Conservation (phyloP, 2,888 invertebrate genomes). For the Diaprepes abbreviatus region DNA sequence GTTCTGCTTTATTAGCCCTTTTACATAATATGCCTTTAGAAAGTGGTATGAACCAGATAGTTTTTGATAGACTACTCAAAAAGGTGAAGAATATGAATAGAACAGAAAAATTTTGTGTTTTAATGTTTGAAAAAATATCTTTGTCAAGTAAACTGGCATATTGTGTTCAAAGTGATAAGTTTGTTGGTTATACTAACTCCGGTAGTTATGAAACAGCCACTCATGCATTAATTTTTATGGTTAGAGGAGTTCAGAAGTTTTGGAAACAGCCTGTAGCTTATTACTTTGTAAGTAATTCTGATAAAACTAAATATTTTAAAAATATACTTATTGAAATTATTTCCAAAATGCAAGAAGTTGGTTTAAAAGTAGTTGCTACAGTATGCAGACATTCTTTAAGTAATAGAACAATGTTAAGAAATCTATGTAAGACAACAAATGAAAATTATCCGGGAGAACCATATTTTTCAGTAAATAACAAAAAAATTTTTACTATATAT, state of each 20-base stretch:
- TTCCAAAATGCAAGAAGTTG: not conserved
- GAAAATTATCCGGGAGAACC: not conserved
- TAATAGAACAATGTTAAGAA: not conserved
- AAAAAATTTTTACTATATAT: not conserved
- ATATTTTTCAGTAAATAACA: not conserved
- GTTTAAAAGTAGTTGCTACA: not conserved
- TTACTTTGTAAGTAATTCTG: not conserved
- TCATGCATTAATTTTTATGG: slow-evolving; percentile 9
- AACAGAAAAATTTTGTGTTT: not conserved
- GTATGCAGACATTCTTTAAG: not conserved
- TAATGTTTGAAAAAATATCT: not conserved
- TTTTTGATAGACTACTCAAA: not conserved
- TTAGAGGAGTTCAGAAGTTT: not conserved
- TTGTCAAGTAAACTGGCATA: not conserved
- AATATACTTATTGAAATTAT: not conserved
- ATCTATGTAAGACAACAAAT: not conserved
- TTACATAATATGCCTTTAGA: not conserved
- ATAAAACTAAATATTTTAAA: no score
- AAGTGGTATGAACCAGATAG: not conserved
- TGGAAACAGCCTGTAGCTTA: slow-evolving; percentile 19
- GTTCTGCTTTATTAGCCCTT: not conserved
- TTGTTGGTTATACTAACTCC: not conserved
- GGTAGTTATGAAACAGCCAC: not conserved
- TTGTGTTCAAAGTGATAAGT: not conserved
- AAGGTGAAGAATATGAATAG: not conserved